Base-by-base conservation (phyloP, 2,113 vertebrate genomes). In the Hypanus sabinus region DNA sequence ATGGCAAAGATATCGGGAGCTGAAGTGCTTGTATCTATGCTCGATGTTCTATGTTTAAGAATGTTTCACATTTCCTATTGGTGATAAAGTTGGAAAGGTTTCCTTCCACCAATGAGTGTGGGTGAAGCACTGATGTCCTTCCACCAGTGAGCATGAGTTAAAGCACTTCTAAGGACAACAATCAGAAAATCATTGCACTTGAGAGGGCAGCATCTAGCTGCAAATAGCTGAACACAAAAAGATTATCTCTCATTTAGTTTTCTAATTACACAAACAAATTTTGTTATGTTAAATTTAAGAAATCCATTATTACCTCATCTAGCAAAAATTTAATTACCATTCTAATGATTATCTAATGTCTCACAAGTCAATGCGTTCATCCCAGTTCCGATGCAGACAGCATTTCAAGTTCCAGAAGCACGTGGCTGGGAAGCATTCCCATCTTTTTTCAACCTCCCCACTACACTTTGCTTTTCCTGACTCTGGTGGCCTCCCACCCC, bases 201-300 rank as follows among this genome's bases (percentile, higher is more conserved):
- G 30, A 16, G 57, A 62, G 7, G 2, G 14, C 87, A 68, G 12
- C 30, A 12, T 65, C 30, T n/a, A 68, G n/a, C 60, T 65, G 30
- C 27, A 7, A 90, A 90, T 62, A 90, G 65, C 87, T 46, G 65
- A 65, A 18, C 30, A 1, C n/a, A n/a, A 90, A 68, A 65, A 65
- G 11, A 68, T 68, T 33, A 90, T 65, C 62, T 10, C 87, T 90
- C 62, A 90, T 36, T 90, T 90, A 18, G 62, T 36, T 88, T 90
- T 27, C 57, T 90, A 90, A 90, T 68, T 90, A 65, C 18, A 11
- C 88, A 70, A 91, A 68, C 18, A 91, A 91, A 91, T 27, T 22
- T 70, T 60, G 30, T 90, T 65, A 33, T 90, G 27, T 11, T 12
- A 46, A 46, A 55, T 55, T 83, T 20, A 22, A 83, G 38, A 55